phyloP scores from a whole-genome alignment of 2,888 invertebrate genomes.

The Drosophila mayaguana region DNA sequence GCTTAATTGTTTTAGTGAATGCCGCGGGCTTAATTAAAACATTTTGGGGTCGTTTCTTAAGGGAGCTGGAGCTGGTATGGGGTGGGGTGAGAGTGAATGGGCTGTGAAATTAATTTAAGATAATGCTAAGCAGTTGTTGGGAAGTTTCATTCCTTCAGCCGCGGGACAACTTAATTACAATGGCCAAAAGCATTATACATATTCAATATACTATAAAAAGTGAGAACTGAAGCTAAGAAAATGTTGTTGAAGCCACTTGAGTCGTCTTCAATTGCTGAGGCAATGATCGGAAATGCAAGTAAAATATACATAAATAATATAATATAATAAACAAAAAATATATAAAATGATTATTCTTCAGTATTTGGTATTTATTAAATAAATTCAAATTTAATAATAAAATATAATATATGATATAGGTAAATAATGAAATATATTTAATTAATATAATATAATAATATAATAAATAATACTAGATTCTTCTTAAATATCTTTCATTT shows the following conservation, averaged over 20 bases:
- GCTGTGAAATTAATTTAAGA: conserved; percentile 55
- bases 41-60: conserved; percentile 9
- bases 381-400: no score
- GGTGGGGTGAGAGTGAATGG: background rate
- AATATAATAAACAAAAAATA: background rate
- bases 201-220: background rate
- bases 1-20: conserved; percentile 53
- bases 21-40: conserved; percentile 45
- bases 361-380: no score
- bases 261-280: background rate
- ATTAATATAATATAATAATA: no score
- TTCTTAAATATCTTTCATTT: no score
- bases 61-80: background rate
- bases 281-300: background rate
- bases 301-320: background rate
- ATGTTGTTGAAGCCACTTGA: background rate
- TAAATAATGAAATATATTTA: no score
- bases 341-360: background rate
- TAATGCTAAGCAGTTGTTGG: conserved; percentile 33
- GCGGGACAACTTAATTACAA: conserved; percentile 7
- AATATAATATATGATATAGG: no score
- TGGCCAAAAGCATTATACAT: background rate
- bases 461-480: no score
- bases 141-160: conserved; percentile 26
- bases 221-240: background rate